Conservation (phyloP, 2,113 vertebrate species). For the Amazona vittata region DNA sequence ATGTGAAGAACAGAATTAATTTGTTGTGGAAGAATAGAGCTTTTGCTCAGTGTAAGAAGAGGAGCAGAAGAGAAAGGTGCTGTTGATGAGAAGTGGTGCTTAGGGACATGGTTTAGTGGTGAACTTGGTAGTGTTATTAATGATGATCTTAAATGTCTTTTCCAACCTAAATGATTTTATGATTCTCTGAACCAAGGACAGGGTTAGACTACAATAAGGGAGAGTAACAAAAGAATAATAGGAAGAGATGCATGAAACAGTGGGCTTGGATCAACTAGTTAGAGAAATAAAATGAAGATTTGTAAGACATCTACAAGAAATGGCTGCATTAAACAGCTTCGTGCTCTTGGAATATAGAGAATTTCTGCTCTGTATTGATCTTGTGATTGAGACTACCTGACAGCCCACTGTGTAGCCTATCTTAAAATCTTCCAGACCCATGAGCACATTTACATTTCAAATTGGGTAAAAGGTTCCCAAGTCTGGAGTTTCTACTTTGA, state of each 20-base stretch:
- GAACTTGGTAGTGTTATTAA: neutral
- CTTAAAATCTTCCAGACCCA: neutral
- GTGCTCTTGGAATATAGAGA: neutral
- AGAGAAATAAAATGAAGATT: neutral
- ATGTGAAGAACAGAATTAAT: neutral
- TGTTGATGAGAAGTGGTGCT: neutral
- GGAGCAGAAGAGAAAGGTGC: neutral
- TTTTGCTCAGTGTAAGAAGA: neutral
- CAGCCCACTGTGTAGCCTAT: neutral
- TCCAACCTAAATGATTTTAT: neutral
- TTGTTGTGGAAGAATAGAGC: neutral
- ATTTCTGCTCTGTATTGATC: neutral
- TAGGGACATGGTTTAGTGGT: neutral
- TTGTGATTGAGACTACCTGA: neutral
- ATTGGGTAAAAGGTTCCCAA: neutral
- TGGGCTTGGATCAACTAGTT: neutral
- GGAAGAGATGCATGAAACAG: neutral
- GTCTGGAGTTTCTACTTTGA: neutral
- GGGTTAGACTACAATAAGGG: neutral
- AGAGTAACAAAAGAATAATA: neutral
- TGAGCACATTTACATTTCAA: neutral
- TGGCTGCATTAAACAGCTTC: neutral
- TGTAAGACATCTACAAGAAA: neutral
- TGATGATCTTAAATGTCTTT: neutral
- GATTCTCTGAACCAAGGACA: neutral